These are phyloP conservation scores for Drosophila prostipennis DNA, from an alignment of 2,888 invertebrate genomes.

Conservation along the genomic window DNA sequence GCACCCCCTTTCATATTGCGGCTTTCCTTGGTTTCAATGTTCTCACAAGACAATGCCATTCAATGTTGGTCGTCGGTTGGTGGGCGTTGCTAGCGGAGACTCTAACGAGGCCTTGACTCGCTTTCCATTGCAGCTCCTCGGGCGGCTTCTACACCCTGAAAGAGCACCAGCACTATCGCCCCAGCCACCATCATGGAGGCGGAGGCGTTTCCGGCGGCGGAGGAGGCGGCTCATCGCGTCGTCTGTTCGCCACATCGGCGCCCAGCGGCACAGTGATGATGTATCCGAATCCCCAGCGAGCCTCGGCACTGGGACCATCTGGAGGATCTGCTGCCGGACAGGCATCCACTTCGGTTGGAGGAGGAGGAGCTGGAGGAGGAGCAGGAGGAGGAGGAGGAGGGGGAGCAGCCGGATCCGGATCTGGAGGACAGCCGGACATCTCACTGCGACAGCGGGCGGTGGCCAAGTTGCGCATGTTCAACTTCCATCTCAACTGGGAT, in stretches of 20 bases:
- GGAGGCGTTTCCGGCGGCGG: conserved; percentile 44
- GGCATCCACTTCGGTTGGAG: conserved; percentile 13
- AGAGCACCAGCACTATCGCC: conserved; percentile 75
- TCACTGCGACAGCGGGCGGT: conserved; percentile 84
- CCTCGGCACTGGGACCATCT: conserved; percentile 18
- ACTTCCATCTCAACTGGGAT: conserved; percentile 85
- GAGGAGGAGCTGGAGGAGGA: not conserved
- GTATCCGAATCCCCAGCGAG: conserved; percentile 80
- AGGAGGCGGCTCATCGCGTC: conserved; percentile 60
- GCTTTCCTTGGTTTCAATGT: not conserved
- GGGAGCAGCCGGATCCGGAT: conserved; percentile 27
- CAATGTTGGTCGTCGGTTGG: not conserved
- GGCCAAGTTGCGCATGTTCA: conserved; percentile 84
- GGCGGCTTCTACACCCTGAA: conserved; percentile 82
- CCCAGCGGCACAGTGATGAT: conserved; percentile 83
- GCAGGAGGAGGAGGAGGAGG: not conserved
- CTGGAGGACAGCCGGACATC: conserved; percentile 77
- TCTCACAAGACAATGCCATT: conserved; percentile 7
- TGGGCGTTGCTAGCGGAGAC: not conserved
- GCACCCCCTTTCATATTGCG: not conserved
- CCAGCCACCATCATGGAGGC: conserved; percentile 58
- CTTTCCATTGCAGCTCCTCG: conserved; percentile 70
- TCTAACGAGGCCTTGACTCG: not conserved
- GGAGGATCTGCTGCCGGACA: conserved; percentile 24
- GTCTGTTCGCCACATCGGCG: conserved; percentile 79